Evolutionary conservation across 2,797 vertebrate species (phyloP).

Genomic region (Amblyraja radiata): DNA sequence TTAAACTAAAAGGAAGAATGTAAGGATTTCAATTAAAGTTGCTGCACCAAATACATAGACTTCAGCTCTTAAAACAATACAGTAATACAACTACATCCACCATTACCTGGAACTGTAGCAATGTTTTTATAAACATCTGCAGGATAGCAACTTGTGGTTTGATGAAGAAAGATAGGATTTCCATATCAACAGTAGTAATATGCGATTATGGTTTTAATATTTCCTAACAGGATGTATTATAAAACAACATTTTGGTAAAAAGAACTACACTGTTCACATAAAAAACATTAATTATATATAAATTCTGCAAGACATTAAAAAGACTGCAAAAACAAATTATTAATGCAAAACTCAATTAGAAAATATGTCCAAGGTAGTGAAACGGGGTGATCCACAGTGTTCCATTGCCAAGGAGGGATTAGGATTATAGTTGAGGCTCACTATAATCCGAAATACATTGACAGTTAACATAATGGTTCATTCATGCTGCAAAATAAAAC

Average conservation of each 20-base stretch:
- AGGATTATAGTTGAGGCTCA: not conserved
- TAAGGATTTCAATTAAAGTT: not conserved
- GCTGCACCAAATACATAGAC: not conserved
- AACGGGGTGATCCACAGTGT: too few species aligned
- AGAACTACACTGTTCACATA: not conserved
- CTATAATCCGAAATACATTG: not conserved
- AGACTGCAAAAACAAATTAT: too few species aligned
- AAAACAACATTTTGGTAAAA: not conserved
- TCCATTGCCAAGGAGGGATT: too few species aligned
- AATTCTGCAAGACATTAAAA: too few species aligned
- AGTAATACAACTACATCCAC: too few species aligned
- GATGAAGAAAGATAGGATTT: not conserved
- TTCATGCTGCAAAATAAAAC: not conserved
- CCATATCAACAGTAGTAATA: not conserved
- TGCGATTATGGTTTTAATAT: not conserved
- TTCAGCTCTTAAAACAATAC: not conserved
- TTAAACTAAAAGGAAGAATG: not conserved
- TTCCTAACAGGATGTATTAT: not conserved
- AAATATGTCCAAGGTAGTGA: too few species aligned
- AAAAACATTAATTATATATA: too few species aligned
- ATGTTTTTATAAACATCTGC: not conserved
- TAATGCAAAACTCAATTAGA: too few species aligned
- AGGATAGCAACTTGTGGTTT: not conserved
- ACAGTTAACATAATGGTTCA: not conserved
- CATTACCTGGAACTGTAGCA: not conserved